These are phyloP conservation scores for Cyphomyrmex costatus DNA, from an alignment of 1,140 invertebrate genomes.

Conservation along the genomic window DNA sequence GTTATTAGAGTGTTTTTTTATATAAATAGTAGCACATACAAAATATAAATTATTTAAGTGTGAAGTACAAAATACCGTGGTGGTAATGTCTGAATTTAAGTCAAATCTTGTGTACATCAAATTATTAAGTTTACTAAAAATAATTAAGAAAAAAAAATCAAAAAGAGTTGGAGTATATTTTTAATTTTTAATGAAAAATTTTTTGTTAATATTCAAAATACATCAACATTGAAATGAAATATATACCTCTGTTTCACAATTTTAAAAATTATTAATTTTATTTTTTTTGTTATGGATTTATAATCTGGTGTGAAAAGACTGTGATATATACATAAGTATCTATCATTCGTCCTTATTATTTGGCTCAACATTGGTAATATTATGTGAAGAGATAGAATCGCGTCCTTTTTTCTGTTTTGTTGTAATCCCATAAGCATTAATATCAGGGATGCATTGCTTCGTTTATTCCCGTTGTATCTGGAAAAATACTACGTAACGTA, in stretches of 20 bases:
- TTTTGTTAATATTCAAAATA: neutral
- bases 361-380: neutral
- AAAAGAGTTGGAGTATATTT: no score
- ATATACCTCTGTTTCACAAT: neutral
- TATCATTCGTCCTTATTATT: neutral
- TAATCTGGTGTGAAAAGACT: neutral
- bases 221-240: neutral
- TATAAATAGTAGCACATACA: no score
- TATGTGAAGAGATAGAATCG: neutral
- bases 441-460: neutral
- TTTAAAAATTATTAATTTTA: neutral
- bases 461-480: neutral
- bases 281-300: neutral
- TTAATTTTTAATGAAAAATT: no score
- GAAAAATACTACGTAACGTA: neutral
- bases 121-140: no score
- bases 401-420: neutral
- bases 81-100: no score
- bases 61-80: no score
- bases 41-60: no score
- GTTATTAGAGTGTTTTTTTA: no score
- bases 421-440: neutral
- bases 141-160: no score
- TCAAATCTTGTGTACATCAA: no score
- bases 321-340: neutral